Evolutionary conservation across 2,797 vertebrate species (phyloP).

Genomic region (Darevskia nairensis): DNA sequence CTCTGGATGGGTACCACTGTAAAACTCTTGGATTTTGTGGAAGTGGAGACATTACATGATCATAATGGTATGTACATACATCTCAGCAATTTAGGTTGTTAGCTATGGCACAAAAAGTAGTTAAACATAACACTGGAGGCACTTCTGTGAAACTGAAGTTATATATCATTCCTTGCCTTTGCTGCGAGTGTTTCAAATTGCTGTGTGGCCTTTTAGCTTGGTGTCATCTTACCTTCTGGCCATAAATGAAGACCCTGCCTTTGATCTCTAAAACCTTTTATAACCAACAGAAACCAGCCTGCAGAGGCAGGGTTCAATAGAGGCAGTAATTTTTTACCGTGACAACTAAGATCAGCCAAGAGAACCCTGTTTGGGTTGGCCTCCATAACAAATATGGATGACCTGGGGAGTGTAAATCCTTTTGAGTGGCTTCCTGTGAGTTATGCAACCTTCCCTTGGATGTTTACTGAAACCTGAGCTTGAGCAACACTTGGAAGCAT

Average conservation of each 20-base stretch:
- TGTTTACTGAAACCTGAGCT: background rate
- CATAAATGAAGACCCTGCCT: background rate
- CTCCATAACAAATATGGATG: background rate
- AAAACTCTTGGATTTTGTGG: slow-evolving; percentile 89
- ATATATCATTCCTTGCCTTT: background rate
- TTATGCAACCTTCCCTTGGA: background rate
- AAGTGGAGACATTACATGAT: slow-evolving; percentile 77
- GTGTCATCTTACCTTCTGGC: background rate
- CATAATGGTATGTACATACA: slow-evolving; percentile 79
- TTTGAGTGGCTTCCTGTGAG: background rate
- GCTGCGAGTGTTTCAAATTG: background rate
- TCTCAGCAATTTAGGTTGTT: background rate
- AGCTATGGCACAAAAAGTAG: background rate
- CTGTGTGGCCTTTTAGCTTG: background rate
- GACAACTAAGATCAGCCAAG: background rate
- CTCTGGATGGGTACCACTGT: slow-evolving; percentile 86
- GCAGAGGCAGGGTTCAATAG: too few relatives aligned
- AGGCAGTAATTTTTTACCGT: background rate
- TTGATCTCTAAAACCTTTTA: background rate
- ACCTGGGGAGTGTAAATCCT: too few relatives aligned
- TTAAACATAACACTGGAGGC: background rate
- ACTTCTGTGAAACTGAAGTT: background rate
- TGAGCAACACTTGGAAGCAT: background rate
- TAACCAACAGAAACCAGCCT: background rate
- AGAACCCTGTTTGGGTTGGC: background rate